These are phyloP conservation scores for Chlorodrepanis virens DNA, from an alignment of 2,113 vertebrate species.

Conservation along the genomic window DNA sequence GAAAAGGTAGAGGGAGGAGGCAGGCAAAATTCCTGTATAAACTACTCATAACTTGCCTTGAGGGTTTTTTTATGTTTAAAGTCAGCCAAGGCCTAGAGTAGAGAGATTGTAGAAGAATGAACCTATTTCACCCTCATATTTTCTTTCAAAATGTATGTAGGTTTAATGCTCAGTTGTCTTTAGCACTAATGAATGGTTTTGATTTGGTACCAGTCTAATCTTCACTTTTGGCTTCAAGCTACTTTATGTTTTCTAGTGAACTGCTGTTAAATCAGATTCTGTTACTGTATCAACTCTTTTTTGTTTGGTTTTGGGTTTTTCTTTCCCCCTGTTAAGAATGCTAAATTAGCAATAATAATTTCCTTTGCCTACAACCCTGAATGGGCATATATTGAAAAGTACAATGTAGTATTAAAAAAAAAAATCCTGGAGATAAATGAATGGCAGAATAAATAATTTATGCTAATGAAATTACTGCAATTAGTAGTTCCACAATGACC, in stretches of 20 bases:
- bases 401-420: slow-evolving; percentile 23
- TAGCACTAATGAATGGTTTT: background rate
- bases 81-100: background rate
- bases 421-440: slow-evolving; percentile 80
- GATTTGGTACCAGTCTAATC: background rate
- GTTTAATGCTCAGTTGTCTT: background rate
- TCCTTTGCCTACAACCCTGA: slow-evolving; percentile 1
- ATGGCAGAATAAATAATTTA: slow-evolving; percentile 96
- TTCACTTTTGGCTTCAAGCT: slow-evolving; percentile 9
- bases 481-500: slow-evolving; percentile 97
- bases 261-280: slow-evolving; percentile 32
- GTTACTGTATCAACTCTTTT: background rate
- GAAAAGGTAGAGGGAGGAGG: background rate
- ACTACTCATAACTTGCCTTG: background rate
- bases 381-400: slow-evolving; percentile 39
- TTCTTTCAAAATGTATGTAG: background rate
- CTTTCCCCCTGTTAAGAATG: background rate
- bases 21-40: background rate
- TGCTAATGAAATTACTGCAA: slow-evolving; percentile 99
- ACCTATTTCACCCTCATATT: background rate
- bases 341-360: slow-evolving; percentile 42
- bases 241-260: background rate
- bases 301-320: background rate
- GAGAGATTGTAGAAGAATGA: background rate
- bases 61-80: background rate